phyloP scores from a whole-genome alignment of 2,113 vertebrate genomes.

The Terrapene triunguis region DNA sequence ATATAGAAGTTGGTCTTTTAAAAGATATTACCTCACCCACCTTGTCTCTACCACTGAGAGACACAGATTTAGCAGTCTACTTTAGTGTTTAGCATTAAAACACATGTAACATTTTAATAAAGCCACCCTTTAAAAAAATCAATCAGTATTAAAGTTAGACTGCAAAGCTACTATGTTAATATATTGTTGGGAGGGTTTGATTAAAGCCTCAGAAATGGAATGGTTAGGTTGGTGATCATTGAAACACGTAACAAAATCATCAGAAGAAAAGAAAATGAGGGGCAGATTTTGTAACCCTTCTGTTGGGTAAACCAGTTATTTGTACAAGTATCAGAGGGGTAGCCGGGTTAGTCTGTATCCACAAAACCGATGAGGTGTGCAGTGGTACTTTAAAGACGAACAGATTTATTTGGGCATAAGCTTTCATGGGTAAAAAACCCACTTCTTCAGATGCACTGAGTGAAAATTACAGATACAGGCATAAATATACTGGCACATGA shows the following conservation, averaged over 20 bases:
- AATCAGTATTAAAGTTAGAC: slow-evolving; percentile 64
- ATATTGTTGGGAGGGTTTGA: slow-evolving; percentile 70
- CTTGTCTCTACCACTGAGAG: not conserved
- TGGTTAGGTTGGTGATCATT: slow-evolving; percentile 59
- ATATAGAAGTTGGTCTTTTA: not conserved
- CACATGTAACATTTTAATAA: slow-evolving; percentile 54
- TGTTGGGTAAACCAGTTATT: slow-evolving; percentile 63
- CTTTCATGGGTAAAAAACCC: too few relatives aligned
- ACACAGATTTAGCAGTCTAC: not conserved
- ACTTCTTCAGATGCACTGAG: too few relatives aligned
- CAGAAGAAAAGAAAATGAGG: slow-evolving; percentile 67
- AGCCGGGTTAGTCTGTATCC: too few relatives aligned
- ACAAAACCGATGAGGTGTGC: too few relatives aligned
- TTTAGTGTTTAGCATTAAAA: slow-evolving; percentile 53
- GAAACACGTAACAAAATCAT: slow-evolving; percentile 67
- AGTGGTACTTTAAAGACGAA: too few relatives aligned
- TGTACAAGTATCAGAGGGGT: not conserved
- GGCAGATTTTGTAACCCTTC: slow-evolving; percentile 69
- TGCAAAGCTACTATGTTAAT: slow-evolving; percentile 41
- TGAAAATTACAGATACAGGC: too few relatives aligned
- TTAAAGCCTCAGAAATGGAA: slow-evolving; percentile 72
- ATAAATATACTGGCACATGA: too few relatives aligned
- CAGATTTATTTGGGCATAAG: too few relatives aligned
- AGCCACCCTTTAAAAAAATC: slow-evolving; percentile 60
- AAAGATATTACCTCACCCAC: not conserved